Conservation (phyloP, 2,797 vertebrate species). For the Bovichtus variegatus region DNA sequence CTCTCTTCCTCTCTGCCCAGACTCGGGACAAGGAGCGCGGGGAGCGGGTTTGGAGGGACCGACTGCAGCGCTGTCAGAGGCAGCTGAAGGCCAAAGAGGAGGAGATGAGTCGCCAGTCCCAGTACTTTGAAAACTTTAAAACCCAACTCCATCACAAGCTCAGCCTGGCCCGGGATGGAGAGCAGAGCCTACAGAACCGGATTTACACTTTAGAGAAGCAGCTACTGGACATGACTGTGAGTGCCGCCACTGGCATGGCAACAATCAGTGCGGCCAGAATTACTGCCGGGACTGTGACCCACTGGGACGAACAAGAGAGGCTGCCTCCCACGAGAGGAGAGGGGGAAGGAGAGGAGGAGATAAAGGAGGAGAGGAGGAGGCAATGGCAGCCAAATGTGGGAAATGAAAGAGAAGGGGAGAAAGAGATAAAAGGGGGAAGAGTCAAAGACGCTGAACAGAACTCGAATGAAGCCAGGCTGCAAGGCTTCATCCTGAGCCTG, state of each 20-base stretch:
- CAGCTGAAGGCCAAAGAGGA: slow-evolving; percentile 87
- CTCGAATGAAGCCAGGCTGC: slow-evolving; percentile 70
- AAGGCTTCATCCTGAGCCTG: slow-evolving; percentile 75
- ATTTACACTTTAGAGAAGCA: slow-evolving; percentile 85
- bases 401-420: slow-evolving; percentile 30
- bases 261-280: slow-evolving; percentile 57
- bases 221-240: slow-evolving; percentile 81
- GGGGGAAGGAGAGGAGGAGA: slow-evolving; percentile 69
- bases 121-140: slow-evolving; percentile 89
- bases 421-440: slow-evolving; percentile 21
- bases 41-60: slow-evolving; percentile 81
- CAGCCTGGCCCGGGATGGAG: slow-evolving; percentile 77
- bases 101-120: slow-evolving; percentile 86
- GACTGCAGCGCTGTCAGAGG: slow-evolving; percentile 82
- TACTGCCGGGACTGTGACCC: slow-evolving; percentile 51
- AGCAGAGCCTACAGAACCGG: slow-evolving; percentile 80
- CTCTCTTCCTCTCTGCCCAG: slow-evolving; percentile 61
- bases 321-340: slow-evolving; percentile 63
- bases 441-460: slow-evolving; percentile 30
- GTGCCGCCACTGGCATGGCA: slow-evolving; percentile 63
- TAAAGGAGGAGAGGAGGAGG: slow-evolving; percentile 57
- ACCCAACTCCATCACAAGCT: slow-evolving; percentile 85
- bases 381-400: slow-evolving; percentile 48
- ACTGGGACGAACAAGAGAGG: slow-evolving; percentile 64
- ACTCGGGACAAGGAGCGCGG: slow-evolving; percentile 80